Percentiles rank a stretch among this genome's conserved stretches.
Evolutionary conservation across 1,140 invertebrate genomes (phyloP).

Genomic region (Drosophila novamexicana): DNA sequence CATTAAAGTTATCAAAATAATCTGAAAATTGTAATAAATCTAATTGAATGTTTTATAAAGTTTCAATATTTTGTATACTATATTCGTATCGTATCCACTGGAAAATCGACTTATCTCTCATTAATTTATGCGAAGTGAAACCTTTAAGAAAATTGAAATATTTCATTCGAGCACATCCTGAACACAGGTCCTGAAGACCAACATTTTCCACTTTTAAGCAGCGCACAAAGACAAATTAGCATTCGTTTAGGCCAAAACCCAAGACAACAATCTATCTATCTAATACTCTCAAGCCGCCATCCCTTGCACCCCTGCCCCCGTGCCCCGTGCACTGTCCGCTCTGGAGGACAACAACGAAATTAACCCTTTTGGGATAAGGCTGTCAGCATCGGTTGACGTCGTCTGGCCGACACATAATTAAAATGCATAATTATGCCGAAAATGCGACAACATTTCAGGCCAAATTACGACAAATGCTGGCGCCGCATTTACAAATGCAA

Average conservation of each 20-base stretch:
- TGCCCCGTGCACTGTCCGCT: too few species aligned
- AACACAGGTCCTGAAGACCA: constrained; percentile 3
- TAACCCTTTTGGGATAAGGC: constrained; percentile 62
- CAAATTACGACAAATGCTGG: constrained; percentile 79
- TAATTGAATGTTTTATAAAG: too few species aligned
- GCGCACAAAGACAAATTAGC: constrained; percentile 73
- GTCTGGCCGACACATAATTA: constrained; percentile 68
- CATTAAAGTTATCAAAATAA: too few species aligned
- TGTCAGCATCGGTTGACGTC: constrained; percentile 33
- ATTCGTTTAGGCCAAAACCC: constrained; percentile 66
- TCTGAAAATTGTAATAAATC: too few species aligned
- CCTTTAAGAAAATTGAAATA: constrained; percentile 14
- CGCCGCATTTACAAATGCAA: constrained; percentile 78
- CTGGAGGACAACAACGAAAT: constrained; percentile 29
- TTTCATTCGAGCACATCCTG: constrained; percentile 19
- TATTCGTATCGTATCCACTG: not conserved
- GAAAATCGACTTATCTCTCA: not conserved
- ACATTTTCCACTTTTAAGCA: constrained; percentile 53
- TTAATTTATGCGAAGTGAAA: not conserved
- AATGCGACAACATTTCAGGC: constrained; percentile 74
- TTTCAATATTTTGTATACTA: not conserved
- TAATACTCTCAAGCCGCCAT: constrained; percentile 10
- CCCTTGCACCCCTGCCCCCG: not conserved
- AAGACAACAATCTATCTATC: constrained; percentile 40
- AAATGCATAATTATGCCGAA: constrained; percentile 82